Evolutionary conservation across 2,113 vertebrate genomes (phyloP), one percentile per base, ranked within the genome.

Genomic region (Chiloscyllium plagiosum): DNA sequence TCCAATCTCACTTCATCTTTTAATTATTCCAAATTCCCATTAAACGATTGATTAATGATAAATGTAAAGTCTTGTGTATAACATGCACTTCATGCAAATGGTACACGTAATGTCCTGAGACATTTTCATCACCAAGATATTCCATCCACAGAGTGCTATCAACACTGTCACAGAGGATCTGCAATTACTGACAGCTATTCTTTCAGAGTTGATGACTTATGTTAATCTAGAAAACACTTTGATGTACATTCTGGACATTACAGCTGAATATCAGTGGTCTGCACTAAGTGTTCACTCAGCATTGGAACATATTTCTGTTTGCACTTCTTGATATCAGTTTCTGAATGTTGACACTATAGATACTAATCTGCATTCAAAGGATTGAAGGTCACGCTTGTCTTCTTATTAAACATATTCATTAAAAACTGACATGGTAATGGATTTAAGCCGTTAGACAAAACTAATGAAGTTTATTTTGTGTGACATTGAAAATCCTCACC

Each of bases 291-390:
- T 56, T 89, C 50, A 33, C 65, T 19, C 89, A 92, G 6, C 56
- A 47, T 92, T 37, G 61, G 4, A 66, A 66, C 33, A 68, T 37
- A 22, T 93, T 93, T 68, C 89, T 66, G 89, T 93, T 92, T n/a
- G n/a, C 89, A 93, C 61, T 68, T 33, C 6, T 66, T 93, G 61
- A 66, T 90, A 93, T 61, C 22, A 66, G 17, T 66, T 0, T 33
- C 65, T 93, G 33, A 93, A 37, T 66, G 89, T 93, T 66, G 89
- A 93, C n/a, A 93, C 19, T 66, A 65, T 13, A 90, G 87, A 90
- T 29, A 13, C 87, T 65, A n/a, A n/a, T 37, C 61, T 10, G 65
- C 66, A 19, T 37, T 66, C 19, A 22, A 66, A 93, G 61, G n/a
- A 93, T 68, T 93, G 89, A 93, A 93, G 33, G 89, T 93, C 56